Percentiles rank a stretch among this genome's conserved stretches.
These are phyloP conservation scores for Tor tambroides DNA, from an alignment of 2,113 vertebrate species.

Conservation along the genomic window DNA sequence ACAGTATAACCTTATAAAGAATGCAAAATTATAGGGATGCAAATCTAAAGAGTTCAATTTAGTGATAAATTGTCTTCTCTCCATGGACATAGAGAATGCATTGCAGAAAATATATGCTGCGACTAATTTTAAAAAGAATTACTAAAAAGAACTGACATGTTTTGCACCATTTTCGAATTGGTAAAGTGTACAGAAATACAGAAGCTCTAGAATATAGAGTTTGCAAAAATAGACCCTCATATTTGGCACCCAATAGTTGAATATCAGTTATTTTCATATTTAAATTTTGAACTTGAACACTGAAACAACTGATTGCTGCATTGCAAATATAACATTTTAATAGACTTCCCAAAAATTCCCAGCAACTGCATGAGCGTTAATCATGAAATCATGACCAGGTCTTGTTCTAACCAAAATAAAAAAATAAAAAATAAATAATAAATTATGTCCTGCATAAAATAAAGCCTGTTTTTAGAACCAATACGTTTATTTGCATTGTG, in stretches of 20 bases:
- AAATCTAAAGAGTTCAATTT: conserved; percentile 35
- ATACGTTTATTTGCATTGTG: no score
- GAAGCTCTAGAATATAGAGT: neutral
- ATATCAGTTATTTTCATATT: neutral
- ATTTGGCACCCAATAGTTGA: conserved; percentile 40
- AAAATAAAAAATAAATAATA: neutral
- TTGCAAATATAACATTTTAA: neutral
- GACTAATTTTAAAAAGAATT: neutral
- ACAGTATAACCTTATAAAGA: conserved; percentile 55
- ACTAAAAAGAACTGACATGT: neutral
- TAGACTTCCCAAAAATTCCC: neutral
- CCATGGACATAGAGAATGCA: conserved; percentile 29
- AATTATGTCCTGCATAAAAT: neutral
- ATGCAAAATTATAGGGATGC: conserved; percentile 33
- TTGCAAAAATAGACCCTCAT: neutral
- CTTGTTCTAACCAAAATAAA: neutral
- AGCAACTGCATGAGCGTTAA: neutral
- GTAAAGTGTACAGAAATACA: neutral
- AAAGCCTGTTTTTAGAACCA: neutral
- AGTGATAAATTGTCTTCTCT: conserved; percentile 34
- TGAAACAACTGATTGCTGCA: neutral
- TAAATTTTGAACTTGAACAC: conserved; percentile 6
- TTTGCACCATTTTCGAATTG: neutral
- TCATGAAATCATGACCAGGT: neutral
- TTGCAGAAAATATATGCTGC: neutral